phyloP scores from a whole-genome alignment of 2,113 vertebrate genomes.

The Apodemus sylvaticus region DNA sequence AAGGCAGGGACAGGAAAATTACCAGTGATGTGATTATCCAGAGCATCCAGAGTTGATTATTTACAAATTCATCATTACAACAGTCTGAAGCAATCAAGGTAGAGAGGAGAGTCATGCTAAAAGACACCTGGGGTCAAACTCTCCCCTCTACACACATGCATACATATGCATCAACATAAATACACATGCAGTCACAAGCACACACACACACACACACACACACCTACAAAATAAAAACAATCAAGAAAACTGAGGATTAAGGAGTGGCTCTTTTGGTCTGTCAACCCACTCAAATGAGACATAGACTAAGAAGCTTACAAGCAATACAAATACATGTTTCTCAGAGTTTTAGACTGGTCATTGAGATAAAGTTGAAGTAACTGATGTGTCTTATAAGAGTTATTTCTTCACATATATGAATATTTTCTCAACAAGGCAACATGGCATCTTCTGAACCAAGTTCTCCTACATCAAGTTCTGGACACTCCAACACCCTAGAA shows the following conservation, averaged over 20 bases:
- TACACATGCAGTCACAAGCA: neutral
- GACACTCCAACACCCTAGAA: too few species aligned
- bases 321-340: neutral
- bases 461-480: too few species aligned
- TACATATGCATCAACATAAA: neutral
- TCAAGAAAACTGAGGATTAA: neutral
- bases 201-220: neutral
- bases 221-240: neutral
- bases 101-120: neutral
- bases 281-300: neutral
- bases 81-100: neutral
- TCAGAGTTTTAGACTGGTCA: neutral
- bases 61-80: neutral
- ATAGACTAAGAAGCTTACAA: neutral
- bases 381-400: neutral
- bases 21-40: neutral
- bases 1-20: neutral
- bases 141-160: neutral
- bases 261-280: neutral
- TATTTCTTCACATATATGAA: neutral
- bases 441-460: too few species aligned
- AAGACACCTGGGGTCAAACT: neutral
- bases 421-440: neutral
- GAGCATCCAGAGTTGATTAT: neutral
- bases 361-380: neutral